Percentiles rank a stretch among this genome's conserved stretches.
Evolutionary conservation across 2,797 vertebrate genomes (phyloP).

Genomic region (Sciaenops ocellatus): DNA sequence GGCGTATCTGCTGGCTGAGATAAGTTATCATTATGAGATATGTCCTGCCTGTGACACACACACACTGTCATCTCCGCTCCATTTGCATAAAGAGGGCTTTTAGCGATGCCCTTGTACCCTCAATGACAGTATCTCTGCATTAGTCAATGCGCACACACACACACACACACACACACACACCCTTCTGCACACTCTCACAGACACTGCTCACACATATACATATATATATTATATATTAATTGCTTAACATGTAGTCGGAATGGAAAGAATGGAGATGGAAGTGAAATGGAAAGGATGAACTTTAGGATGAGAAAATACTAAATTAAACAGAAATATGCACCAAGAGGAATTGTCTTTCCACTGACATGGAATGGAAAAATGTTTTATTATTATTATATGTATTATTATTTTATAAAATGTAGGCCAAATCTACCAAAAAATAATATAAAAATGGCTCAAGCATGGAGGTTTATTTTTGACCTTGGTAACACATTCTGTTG

Average conservation of each 20-base stretch:
- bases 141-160: constrained; percentile 40
- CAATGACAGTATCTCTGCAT: constrained; percentile 74
- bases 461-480: not conserved
- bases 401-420: not conserved
- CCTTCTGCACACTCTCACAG: not conserved
- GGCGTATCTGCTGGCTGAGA: constrained; percentile 66
- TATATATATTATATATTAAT: constrained; percentile 36
- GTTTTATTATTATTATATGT: not conserved
- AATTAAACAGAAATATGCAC: not conserved
- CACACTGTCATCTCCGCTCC: constrained; percentile 58
- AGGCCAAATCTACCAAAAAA: not conserved
- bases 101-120: constrained; percentile 78
- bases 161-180: constrained; percentile 3
- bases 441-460: not conserved
- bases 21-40: constrained; percentile 76
- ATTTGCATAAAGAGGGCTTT: constrained; percentile 81
- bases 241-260: constrained; percentile 4
- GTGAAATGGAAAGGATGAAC: not conserved
- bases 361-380: not conserved
- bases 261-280: too few relatives aligned
- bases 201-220: constrained; percentile 1
- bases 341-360: not conserved
- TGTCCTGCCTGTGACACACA: constrained; percentile 64
- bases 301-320: not conserved
- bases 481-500: not conserved